Evolutionary conservation across 2,888 invertebrate species (phyloP).

Genomic region (Chromoteleia sp.): DNA sequence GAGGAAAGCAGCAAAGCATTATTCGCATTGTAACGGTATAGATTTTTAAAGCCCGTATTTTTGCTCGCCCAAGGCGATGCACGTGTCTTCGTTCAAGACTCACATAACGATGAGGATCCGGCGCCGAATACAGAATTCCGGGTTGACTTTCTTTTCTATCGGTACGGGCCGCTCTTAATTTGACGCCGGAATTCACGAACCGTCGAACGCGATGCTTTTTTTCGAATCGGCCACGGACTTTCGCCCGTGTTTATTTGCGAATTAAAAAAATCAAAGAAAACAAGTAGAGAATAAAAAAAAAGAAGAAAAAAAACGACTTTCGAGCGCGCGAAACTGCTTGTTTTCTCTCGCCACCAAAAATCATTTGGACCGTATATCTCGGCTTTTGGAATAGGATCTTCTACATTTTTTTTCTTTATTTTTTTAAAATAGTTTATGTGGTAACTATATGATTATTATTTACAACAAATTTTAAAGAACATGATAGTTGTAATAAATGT

Average conservation of each 20-base stretch:
- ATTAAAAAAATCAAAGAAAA: conserved; percentile 32
- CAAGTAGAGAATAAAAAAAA: neutral
- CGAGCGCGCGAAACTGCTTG: neutral
- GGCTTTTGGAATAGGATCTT: no score
- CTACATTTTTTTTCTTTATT: no score
- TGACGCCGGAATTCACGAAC: conserved; percentile 47
- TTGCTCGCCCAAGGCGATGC: conserved; percentile 71
- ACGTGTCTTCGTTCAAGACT: conserved; percentile 71
- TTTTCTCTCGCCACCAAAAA: conserved; percentile 8
- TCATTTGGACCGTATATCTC: no score
- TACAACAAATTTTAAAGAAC: no score
- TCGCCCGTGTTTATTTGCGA: conserved; percentile 31
- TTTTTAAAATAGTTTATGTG: no score
- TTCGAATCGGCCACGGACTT: conserved; percentile 29
- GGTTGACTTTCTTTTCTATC: conserved; percentile 68
- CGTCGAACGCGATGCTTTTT: conserved; percentile 25
- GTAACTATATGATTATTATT: no score
- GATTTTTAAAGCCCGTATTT: conserved; percentile 69
- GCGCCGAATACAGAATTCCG: conserved; percentile 68
- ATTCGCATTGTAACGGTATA: conserved; percentile 70
- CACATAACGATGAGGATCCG: conserved; percentile 69
- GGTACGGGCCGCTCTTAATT: conserved; percentile 50
- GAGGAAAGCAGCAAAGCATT: conserved; percentile 66
- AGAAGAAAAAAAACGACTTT: no score
- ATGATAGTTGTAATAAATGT: no score